These are phyloP conservation scores for Perognathus longimembris DNA, from an alignment of 2,113 vertebrate species.

Conservation along the genomic window DNA sequence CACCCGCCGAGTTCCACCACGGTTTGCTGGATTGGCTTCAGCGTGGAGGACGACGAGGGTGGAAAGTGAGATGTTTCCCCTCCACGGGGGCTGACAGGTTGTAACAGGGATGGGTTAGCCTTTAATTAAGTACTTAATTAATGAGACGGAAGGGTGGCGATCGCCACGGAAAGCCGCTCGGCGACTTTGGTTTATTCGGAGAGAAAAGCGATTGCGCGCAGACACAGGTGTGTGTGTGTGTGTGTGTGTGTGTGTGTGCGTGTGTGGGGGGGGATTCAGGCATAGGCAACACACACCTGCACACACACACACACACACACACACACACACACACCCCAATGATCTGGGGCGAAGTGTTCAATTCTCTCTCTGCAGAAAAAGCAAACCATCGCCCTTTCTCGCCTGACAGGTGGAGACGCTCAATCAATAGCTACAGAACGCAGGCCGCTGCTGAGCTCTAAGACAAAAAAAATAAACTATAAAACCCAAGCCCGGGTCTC, in stretches of 20 bases:
- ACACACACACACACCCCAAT: constrained; percentile 2
- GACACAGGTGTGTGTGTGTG: not conserved
- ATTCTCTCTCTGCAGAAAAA: constrained; percentile 78
- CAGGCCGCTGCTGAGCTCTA: constrained; percentile 75
- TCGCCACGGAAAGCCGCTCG: constrained; percentile 17
- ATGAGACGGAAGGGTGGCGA: not conserved
- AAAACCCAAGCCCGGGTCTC: constrained; percentile 52
- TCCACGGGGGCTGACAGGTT: constrained; percentile 6
- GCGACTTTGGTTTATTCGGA: constrained; percentile 28
- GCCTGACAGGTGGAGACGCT: constrained; percentile 83
- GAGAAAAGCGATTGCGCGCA: not conserved
- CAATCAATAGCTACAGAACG: constrained; percentile 83
- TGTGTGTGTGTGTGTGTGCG: not conserved
- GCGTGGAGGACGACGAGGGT: not conserved
- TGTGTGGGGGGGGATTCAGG: not conserved
- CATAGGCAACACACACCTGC: not conserved
- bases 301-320: too few relatives aligned
- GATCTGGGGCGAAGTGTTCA: constrained; percentile 76
- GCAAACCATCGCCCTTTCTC: constrained; percentile 81
- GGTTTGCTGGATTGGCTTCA: not conserved
- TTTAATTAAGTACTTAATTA: constrained; percentile 35
- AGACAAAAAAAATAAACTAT: not conserved
- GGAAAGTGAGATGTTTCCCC: not conserved
- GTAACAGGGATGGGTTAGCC: constrained; percentile 28
- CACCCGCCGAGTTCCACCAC: not conserved